Evolutionary conservation across 2,888 invertebrate species (phyloP).

Genomic region (Drosophila ezoana): DNA sequence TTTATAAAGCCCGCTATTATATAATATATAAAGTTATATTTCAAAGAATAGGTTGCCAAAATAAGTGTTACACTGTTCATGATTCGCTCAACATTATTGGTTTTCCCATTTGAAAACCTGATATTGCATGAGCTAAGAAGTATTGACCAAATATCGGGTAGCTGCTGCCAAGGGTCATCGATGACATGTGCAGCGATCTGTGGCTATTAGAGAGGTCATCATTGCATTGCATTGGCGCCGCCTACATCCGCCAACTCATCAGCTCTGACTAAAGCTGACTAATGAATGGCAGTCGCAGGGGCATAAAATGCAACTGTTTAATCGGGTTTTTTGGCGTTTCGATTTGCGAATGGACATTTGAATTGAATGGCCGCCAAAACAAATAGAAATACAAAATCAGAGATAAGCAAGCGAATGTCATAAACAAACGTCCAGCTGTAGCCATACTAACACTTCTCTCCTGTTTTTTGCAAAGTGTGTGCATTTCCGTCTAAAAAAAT

Average conservation of each 20-base stretch:
- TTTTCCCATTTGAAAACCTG: too few relatives aligned
- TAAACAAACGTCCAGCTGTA: slow-evolving; percentile 19
- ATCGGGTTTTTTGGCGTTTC: not conserved
- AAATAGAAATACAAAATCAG: slow-evolving; percentile 36
- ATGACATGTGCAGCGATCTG: slow-evolving; percentile 17
- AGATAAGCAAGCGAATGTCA: slow-evolving; percentile 14
- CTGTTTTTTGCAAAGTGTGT: slow-evolving; percentile 21
- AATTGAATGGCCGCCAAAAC: slow-evolving; percentile 28
- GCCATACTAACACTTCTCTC: slow-evolving; percentile 7
- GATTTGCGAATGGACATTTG: not conserved
- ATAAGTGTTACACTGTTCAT: too few relatives aligned
- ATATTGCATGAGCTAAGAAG: too few relatives aligned
- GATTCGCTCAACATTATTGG: too few relatives aligned
- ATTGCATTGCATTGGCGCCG: too few relatives aligned
- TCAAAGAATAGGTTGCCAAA: too few relatives aligned
- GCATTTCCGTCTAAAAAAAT: slow-evolving; percentile 56
- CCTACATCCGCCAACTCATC: slow-evolving; percentile 11
- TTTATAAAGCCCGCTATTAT: too few relatives aligned
- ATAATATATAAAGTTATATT: too few relatives aligned
- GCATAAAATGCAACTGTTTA: slow-evolving; percentile 27
- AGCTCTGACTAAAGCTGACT: slow-evolving; percentile 29
- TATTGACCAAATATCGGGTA: too few relatives aligned
- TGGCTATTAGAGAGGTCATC: slow-evolving; percentile 4
- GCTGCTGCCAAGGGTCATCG: too few relatives aligned
- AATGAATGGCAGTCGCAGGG: slow-evolving; percentile 42